Conservation (phyloP, 2,888 invertebrate genomes). For the Phoronis australis region DNA sequence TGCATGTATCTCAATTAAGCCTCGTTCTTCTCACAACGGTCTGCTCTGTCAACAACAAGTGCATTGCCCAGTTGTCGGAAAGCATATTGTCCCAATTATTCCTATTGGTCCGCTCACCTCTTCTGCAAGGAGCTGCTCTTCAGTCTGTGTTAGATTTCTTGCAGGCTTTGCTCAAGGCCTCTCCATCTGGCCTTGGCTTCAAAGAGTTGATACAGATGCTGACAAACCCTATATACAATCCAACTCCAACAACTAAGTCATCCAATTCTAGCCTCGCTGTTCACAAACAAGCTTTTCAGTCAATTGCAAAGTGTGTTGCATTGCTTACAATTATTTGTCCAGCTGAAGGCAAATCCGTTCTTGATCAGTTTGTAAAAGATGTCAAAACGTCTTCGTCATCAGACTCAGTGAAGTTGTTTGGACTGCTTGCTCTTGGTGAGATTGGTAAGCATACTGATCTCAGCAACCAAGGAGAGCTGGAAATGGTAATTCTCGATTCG, state of each 20-base stretch:
- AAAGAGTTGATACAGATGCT: conserved; percentile 66
- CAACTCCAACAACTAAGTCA: conserved; percentile 17
- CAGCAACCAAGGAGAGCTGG: conserved; percentile 48
- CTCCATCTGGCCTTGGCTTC: conserved; percentile 68
- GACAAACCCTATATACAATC: conserved; percentile 48
- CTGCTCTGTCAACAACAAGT: conserved; percentile 37
- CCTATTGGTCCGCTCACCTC: conserved; percentile 79
- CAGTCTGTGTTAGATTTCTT: conserved; percentile 87
- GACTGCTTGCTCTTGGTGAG: conserved; percentile 91
- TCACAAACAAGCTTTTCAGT: conserved; percentile 73
- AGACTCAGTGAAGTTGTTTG: conserved; percentile 75
- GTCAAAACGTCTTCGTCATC: conserved; percentile 47
- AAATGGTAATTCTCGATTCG: conserved; percentile 64
- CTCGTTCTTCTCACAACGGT: conserved; percentile 48
- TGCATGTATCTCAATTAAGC: conserved; percentile 80
- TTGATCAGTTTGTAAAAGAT: conserved; percentile 52
- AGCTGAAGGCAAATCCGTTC: conserved; percentile 63
- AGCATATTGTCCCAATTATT: conserved; percentile 63
- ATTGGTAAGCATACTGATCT: conserved; percentile 78
- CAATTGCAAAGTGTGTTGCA: conserved; percentile 93
- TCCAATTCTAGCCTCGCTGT: conserved; percentile 30
- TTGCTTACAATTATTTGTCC: conserved; percentile 79
- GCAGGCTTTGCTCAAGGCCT: conserved; percentile 76
- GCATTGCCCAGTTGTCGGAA: conserved; percentile 34
- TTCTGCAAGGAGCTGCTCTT: conserved; percentile 82